Base-by-base conservation (phyloP, 2,113 vertebrate genomes). In the Suncus etruscus region DNA sequence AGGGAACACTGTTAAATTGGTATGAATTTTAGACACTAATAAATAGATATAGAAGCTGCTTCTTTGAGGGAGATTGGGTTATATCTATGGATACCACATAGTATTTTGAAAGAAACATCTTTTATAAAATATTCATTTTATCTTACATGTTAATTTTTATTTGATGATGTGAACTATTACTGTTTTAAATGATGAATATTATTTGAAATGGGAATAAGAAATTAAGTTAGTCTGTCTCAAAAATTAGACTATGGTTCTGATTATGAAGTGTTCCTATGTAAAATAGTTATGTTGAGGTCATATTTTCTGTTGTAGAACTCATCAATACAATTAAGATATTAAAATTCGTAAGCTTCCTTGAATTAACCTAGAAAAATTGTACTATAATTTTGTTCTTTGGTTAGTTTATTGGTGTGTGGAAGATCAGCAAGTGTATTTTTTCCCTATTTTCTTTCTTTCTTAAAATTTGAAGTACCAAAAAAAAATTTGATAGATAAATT, bases 381-480 rank as follows among this genome's bases (percentile, higher is more conserved):
- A 5, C 0, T 74, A 3, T 29, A 72, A 27, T 70, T 79, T 70
- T 74, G 8, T 51, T 83, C 7, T 83, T 73, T 69, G 8, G 11
- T 11, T 80, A 32, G 18, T 11, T 83, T 69, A 77, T 47, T 72
- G 14, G 48, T 89, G 8, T 74, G n/a, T 66, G 20, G 76, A 48
- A 85, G 14, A 69, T 5, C 6, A 66, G 22, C 6, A 93, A 32
- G 4, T 1, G 0, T 83, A 12, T 80, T 18, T 58, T 15, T 74
- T 10, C 48, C 29, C 48, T 50, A 39, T 6, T 24, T 25, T 9
- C 6, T 47, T 1, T 14, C 6, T 79, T 22, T 54, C n/a, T 72
- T 39, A 94, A 89, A 80, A 80, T 32, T 68, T 87, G 14, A 82
- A 74, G 58, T 22, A 61, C 2, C 58, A 61, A 61, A 61, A 61